These are phyloP conservation scores for Oreochromis spilurus DNA, from an alignment of 2,113 vertebrate genomes.

Conservation along the genomic window DNA sequence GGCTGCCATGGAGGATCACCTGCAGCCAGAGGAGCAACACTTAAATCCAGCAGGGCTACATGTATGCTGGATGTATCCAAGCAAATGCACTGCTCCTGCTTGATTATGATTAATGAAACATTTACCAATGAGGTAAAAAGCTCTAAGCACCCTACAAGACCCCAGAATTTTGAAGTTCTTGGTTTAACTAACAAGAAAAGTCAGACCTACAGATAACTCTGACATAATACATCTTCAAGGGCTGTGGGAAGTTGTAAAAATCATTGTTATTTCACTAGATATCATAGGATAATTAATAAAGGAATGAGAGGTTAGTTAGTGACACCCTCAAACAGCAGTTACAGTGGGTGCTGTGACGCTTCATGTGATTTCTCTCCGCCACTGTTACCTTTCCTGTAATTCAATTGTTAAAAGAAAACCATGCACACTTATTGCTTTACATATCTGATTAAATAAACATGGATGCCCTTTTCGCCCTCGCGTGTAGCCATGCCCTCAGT, in stretches of 20 bases:
- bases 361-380: background rate
- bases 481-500: background rate
- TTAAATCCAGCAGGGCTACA: background rate
- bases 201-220: background rate
- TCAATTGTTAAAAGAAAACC: background rate
- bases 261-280: background rate
- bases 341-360: background rate
- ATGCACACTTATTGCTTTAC: background rate
- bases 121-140: background rate
- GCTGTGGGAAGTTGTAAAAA: background rate
- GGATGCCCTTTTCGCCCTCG: background rate
- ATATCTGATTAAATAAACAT: background rate
- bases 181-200: background rate
- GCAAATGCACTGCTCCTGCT: background rate
- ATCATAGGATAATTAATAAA: background rate
- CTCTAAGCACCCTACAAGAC: background rate
- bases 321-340: background rate
- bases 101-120: background rate
- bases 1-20: background rate
- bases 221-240: background rate
- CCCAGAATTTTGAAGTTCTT: background rate
- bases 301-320: background rate
- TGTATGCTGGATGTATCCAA: background rate
- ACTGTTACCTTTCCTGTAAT: background rate
- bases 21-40: constrained; percentile 11